Percentiles rank a stretch among this genome's conserved stretches.
These are phyloP conservation scores for Platichthys flesus DNA, from an alignment of 2,113 vertebrate genomes.

Conservation along the genomic window DNA sequence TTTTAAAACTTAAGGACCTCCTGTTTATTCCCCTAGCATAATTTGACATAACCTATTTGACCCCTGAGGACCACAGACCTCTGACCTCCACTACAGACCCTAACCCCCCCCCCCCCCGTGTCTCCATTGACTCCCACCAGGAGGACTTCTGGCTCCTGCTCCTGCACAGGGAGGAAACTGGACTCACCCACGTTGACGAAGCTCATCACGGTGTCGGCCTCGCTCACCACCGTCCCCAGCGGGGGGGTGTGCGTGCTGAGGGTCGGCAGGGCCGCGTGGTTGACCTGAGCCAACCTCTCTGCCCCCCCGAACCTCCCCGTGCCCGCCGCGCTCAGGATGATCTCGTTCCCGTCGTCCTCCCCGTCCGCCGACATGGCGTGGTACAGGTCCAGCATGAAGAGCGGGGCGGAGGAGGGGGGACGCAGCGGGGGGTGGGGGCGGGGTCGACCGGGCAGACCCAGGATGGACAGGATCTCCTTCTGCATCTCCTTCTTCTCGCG, in stretches of 20 bases:
- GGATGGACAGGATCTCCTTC: slow-evolving; percentile 90
- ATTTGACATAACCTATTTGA: too few species aligned
- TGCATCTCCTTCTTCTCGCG: slow-evolving; percentile 93
- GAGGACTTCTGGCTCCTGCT: too few species aligned
- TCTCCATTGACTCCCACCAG: too few species aligned
- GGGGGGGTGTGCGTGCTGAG: slow-evolving; percentile 85
- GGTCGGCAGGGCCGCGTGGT: slow-evolving; percentile 79
- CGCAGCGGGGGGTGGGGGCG: slow-evolving; percentile 82
- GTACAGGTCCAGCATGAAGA: slow-evolving; percentile 97
- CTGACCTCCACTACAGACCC: too few species aligned
- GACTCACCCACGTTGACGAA: slow-evolving; percentile 95
- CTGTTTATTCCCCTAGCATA: neutral
- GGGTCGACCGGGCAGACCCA: slow-evolving; percentile 87
- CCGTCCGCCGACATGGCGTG: slow-evolving; percentile 87
- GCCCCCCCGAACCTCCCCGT: slow-evolving; percentile 66
- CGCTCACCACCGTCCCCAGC: slow-evolving; percentile 85
- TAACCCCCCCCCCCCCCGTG: too few species aligned
- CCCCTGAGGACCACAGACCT: too few species aligned
- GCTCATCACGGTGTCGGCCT: slow-evolving; percentile 95
- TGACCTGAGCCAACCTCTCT: slow-evolving; percentile 61
- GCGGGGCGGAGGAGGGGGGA: slow-evolving; percentile 89
- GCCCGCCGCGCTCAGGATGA: slow-evolving; percentile 47
- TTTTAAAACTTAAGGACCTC: too few species aligned
- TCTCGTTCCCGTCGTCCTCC: slow-evolving; percentile 73
- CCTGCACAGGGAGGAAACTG: neutral